Evolutionary conservation across 2,888 invertebrate genomes (phyloP).

Genomic region (Troglohyphantes excavatus): DNA sequence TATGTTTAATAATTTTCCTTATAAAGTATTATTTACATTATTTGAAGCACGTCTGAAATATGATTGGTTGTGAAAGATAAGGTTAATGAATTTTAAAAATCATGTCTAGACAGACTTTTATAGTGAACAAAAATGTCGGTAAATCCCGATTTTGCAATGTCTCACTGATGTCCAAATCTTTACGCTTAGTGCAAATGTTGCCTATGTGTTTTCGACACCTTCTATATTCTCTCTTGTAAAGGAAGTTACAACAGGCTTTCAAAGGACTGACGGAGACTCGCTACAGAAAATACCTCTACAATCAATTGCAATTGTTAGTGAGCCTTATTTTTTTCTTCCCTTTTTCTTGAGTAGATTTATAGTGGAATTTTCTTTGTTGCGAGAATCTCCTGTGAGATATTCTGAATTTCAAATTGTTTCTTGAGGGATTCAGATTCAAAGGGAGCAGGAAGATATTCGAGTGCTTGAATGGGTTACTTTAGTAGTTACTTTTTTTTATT

Average conservation of each 20-base stretch:
- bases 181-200: slow-evolving; percentile 30
- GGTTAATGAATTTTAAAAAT: no score
- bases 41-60: no score
- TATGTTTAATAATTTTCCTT: no score
- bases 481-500: no score
- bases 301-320: slow-evolving; percentile 52
- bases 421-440: background rate
- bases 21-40: no score
- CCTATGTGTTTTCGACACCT: slow-evolving; percentile 10
- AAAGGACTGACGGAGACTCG: slow-evolving; percentile 32
- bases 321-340: background rate
- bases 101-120: no score
- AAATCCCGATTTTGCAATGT: background rate
- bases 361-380: background rate
- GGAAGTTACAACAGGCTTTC: slow-evolving; percentile 32
- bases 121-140: slow-evolving; percentile 35
- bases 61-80: no score
- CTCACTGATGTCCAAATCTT: background rate
- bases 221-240: background rate
- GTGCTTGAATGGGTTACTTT: no score
- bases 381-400: slow-evolving; percentile 2
- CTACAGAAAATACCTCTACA: slow-evolving; percentile 30
- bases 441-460: background rate
- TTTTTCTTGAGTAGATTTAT: slow-evolving; percentile 24
- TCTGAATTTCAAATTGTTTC: slow-evolving; percentile 17